Evolutionary conservation across 2,888 invertebrate species (phyloP).

Genomic region (Norana najaformis): DNA sequence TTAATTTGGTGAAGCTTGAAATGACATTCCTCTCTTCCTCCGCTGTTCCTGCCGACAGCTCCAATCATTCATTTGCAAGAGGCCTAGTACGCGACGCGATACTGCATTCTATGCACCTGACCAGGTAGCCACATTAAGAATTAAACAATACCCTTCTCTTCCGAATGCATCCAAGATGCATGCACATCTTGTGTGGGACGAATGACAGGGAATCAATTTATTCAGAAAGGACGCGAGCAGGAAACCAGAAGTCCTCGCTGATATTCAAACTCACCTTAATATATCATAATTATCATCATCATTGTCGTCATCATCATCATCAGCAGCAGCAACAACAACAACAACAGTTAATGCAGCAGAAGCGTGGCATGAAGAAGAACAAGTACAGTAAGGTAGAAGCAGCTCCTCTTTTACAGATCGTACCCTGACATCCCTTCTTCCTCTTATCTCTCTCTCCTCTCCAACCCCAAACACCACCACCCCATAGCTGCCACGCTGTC

Average conservation of each 20-base stretch:
- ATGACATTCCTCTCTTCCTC: background rate
- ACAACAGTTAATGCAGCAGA: background rate
- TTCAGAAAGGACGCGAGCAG: background rate
- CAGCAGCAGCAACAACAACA: background rate
- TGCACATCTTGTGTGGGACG: background rate
- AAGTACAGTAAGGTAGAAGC: too few species aligned
- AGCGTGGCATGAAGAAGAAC: background rate
- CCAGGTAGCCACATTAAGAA: background rate
- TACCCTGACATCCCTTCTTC: too few species aligned
- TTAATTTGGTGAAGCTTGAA: background rate
- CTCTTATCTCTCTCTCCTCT: too few species aligned
- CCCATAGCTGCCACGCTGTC: too few species aligned
- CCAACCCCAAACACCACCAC: too few species aligned
- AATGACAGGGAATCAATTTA: background rate
- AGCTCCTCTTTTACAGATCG: too few species aligned
- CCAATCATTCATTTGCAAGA: background rate
- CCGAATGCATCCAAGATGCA: background rate
- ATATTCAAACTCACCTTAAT: background rate
- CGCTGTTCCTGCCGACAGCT: background rate
- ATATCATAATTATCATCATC: background rate
- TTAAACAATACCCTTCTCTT: conserved; percentile 13
- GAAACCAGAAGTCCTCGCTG: background rate
- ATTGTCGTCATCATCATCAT: background rate
- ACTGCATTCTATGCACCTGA: background rate
- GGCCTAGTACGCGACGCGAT: background rate